phyloP scores from a whole-genome alignment of 2,888 invertebrate genomes.

The Alloplasta piceator region DNA sequence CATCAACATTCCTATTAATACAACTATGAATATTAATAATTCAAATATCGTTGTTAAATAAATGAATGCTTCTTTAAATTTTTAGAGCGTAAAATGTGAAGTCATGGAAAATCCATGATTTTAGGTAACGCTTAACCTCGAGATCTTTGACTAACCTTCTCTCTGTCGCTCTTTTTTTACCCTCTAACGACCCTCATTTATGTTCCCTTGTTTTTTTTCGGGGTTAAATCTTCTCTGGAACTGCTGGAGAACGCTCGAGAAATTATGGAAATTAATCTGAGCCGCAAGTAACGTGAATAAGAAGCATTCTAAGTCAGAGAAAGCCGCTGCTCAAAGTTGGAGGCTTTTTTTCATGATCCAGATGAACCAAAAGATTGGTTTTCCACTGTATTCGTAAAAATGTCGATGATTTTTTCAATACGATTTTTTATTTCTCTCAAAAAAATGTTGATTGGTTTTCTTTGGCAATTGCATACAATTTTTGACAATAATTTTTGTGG shows the following conservation, averaged over 20 bases:
- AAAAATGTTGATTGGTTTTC: not conserved
- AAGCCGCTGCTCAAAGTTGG: slow-evolving; percentile 10
- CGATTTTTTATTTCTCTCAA: not conserved
- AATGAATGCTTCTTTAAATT: too few relatives aligned
- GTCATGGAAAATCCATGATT: too few relatives aligned
- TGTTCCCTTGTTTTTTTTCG: not conserved
- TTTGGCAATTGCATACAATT: not conserved
- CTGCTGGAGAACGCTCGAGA: not conserved
- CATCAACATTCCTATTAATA: too few relatives aligned
- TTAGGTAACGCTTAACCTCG: too few relatives aligned
- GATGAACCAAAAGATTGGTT: slow-evolving; percentile 12
- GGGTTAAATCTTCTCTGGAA: slow-evolving; percentile 4
- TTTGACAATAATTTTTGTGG: not conserved
- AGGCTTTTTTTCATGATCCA: slow-evolving; percentile 22
- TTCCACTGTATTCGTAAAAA: not conserved
- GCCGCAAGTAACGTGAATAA: slow-evolving; percentile 15
- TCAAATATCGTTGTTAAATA: too few relatives aligned
- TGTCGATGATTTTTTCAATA: not conserved
- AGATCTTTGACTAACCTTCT: not conserved
- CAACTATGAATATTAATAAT: too few relatives aligned
- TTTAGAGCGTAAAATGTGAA: too few relatives aligned
- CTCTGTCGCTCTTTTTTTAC: not conserved
- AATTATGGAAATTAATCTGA: slow-evolving; percentile 39
- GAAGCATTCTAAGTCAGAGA: slow-evolving; percentile 24
- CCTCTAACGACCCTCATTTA: not conserved